Evolutionary conservation across 2,888 invertebrate genomes (phyloP), one percentile per base, ranked within the genome.

Genomic region (Nowickia ferox): DNA sequence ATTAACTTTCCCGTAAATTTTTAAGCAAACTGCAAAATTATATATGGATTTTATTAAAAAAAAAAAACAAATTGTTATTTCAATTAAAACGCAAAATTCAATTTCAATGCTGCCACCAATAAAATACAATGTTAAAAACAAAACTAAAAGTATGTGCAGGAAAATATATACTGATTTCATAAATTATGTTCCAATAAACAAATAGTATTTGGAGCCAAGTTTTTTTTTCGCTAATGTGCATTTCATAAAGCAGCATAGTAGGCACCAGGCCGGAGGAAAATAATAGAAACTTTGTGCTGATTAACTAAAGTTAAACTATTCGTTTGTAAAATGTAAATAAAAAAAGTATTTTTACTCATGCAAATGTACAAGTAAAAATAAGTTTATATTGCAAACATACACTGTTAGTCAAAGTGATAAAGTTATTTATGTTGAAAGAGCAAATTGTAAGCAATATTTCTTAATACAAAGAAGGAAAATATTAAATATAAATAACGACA

Each of bases 301-400:
- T 30, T 57, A 69, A 75, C 76, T 51, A 65, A 79, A 80, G 75
- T 44, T 69, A 42, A 80, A 84, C 80, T 80, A 76, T 80, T 48
- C 61, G 42, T 6, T 69, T 19, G 57, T 19, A 8, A 30, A 66
- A 68, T 51, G 51, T 13, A 84, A 59, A 42, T 46, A 74, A 9
- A 55, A n/a, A 68, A 19, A 6, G n/a, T 19, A 19, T 40, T 38
- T 30, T 40, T 40, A 17, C 19, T 13, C 19, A 19, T 9, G 40
- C 17, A 69, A 40, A 19, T 40, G 53, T 13, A 13, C 8, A 55
- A 53, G 42, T 9, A 38, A 11, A 22, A 46, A 1, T 10, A 1
- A 48, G 9, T 5, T 2, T 9, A 48, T 11, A 19, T 42, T 11
- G 1, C 30, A 30, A 30, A 19, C 11, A 9, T 15, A 61, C 10